A percentile compares a stretch with the other conserved stretches of the same genome.
phyloP scores from a whole-genome alignment of 2,888 invertebrate genomes.

The Sphecodes monilicornis region DNA sequence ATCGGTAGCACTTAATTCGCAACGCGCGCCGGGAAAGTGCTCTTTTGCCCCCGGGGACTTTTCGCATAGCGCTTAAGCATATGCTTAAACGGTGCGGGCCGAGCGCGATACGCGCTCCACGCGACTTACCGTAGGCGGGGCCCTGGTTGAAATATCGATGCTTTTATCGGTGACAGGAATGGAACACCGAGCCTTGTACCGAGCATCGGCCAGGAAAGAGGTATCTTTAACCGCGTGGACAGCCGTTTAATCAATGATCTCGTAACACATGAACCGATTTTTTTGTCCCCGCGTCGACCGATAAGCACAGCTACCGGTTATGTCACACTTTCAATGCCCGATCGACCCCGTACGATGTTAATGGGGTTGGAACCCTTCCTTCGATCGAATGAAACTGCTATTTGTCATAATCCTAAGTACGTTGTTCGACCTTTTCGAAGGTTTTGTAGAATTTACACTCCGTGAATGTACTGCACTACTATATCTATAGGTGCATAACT shows the following conservation, averaged over 20 bases:
- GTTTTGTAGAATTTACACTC: neutral
- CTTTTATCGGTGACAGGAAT: constrained; percentile 53
- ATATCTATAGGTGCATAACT: too few relatives aligned
- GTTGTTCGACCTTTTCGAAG: neutral
- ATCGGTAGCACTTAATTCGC: constrained; percentile 62
- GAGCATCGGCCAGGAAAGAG: neutral
- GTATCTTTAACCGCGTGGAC: constrained; percentile 1
- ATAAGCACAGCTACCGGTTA: neutral
- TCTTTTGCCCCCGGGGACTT: constrained; percentile 52
- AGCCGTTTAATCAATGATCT: constrained; percentile 5
- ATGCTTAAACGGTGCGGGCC: constrained; percentile 35
- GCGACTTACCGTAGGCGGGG: constrained; percentile 20
- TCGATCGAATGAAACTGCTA: neutral
- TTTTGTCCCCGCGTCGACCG: neutral
- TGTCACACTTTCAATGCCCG: neutral
- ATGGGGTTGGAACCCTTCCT: neutral
- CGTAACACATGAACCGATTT: neutral
- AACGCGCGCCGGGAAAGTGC: constrained; percentile 43
- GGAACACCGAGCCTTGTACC: constrained; percentile 13
- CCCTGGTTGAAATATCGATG: constrained; percentile 54
- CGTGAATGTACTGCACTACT: neutral
- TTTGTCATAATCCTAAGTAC: neutral
- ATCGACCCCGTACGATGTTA: neutral
- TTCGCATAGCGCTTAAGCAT: constrained; percentile 35
- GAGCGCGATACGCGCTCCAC: constrained; percentile 25